Base-by-base conservation (phyloP, 2,888 invertebrate genomes). In the Ceraclea dissimilis region DNA sequence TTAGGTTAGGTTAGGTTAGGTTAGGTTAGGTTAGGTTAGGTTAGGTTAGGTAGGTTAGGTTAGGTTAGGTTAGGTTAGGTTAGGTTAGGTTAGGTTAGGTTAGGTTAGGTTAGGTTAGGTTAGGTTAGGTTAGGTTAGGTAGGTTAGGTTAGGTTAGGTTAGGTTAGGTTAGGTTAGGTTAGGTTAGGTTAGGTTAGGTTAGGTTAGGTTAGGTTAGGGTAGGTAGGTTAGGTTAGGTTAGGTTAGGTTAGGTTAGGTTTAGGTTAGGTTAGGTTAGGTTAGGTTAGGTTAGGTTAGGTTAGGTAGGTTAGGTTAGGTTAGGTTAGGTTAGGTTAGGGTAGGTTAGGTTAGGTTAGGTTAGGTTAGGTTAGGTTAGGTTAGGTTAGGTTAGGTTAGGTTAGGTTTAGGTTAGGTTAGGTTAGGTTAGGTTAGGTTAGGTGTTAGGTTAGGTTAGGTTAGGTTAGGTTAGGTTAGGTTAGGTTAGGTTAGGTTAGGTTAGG, bases 361-460 rank as follows among this genome's bases (percentile, higher is more conserved):
- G 44, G 16, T 8, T 44, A 13, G 16, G 44, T 8, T 44, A 44
- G 44, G 44, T 44, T 44, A 44, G 44, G 44, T 44, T 44, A 44
- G 44, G 44, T 44, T 44, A 44, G 44, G 44, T 44, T 44, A 44
- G 44, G 44, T 44, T 44, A 44, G 44, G 44, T 44, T 60, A 34
- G 52, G n/a, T n/a, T n/a, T n/a, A n/a, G n/a, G n/a, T n/a, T n/a
- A n/a, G n/a, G n/a, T n/a, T n/a, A n/a, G n/a, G n/a, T n/a, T n/a
- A n/a, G n/a, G n/a, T n/a, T n/a, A n/a, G n/a, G n/a, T n/a, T n/a
- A n/a, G n/a, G n/a, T n/a, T n/a, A n/a, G n/a, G n/a, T n/a, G n/a
- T n/a, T n/a, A n/a, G n/a, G n/a, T n/a, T n/a, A n/a, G n/a, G 52
- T 16, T 51, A 19, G 20, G 52, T 44, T 52, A 31, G 26, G 52